A percentile compares a stretch with the other conserved stretches of the same genome.
Evolutionary conservation across 2,888 invertebrate species (phyloP).

Genomic region (Trachelus iudaicus): DNA sequence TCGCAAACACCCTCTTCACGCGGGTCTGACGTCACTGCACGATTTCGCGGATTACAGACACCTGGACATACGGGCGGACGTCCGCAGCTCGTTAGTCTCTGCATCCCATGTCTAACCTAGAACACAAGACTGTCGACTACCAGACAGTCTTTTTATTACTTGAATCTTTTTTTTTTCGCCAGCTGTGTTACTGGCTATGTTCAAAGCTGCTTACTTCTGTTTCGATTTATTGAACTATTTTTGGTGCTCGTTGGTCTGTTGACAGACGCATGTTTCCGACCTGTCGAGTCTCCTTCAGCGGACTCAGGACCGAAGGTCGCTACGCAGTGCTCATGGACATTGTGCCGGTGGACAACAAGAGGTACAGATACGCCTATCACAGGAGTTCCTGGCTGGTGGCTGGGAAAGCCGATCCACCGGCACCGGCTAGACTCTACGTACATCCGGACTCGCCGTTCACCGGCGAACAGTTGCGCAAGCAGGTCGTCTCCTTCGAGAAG

Average conservation of each 20-base stretch:
- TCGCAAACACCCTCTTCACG: background rate
- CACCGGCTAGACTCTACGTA: conserved; percentile 77
- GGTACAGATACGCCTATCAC: conserved; percentile 86
- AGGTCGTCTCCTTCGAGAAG: conserved; percentile 85
- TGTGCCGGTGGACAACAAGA: conserved; percentile 82
- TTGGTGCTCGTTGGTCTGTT: background rate
- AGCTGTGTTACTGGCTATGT: background rate
- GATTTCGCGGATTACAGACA: conserved; percentile 40
- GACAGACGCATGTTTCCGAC: conserved; percentile 86
- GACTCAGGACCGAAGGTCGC: conserved; percentile 73
- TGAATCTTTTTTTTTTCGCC: background rate
- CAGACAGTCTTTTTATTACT: background rate
- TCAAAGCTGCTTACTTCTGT: background rate
- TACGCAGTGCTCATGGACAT: conserved; percentile 84
- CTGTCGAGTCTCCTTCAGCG: conserved; percentile 79
- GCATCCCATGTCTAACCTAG: background rate
- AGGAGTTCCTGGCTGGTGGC: conserved; percentile 85
- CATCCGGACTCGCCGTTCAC: conserved; percentile 87
- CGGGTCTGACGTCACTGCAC: background rate
- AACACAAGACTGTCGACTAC: background rate
- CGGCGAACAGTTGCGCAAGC: conserved; percentile 81
- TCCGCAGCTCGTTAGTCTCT: conserved; percentile 16
- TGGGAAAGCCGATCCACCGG: conserved; percentile 83
- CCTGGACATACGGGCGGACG: conserved; percentile 43
- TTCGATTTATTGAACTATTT: background rate